Conservation (phyloP, 2,888 invertebrate genomes). For the Drosophila atripex region DNA sequence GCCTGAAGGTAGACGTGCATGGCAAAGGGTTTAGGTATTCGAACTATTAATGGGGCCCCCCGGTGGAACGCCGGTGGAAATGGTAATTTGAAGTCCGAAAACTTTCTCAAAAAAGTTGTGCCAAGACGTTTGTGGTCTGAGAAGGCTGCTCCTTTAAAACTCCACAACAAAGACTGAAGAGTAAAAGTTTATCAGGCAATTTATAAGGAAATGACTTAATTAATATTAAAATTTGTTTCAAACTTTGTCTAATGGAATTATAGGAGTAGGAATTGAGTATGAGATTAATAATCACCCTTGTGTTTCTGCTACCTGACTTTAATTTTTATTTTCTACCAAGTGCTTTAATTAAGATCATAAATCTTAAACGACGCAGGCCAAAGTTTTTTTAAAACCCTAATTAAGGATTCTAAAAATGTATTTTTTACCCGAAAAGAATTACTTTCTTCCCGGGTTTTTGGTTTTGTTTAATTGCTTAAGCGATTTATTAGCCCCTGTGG, state of each 20-base stretch:
- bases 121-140: conserved; percentile 2
- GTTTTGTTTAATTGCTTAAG: conserved; percentile 25
- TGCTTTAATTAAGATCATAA: not conserved
- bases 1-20: conserved; percentile 13
- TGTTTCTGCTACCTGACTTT: not conserved
- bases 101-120: conserved; percentile 17
- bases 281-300: conserved; percentile 2
- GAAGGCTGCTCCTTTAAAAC: conserved; percentile 14
- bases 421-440: not conserved
- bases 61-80: conserved; percentile 11
- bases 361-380: not conserved
- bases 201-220: conserved; percentile 40
- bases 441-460: not conserved
- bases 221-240: conserved; percentile 35
- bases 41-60: conserved; percentile 29
- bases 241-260: conserved; percentile 11
- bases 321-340: not conserved
- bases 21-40: conserved; percentile 40
- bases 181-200: conserved; percentile 34
- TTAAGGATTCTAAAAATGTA: not conserved
- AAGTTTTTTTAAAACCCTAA: not conserved
- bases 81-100: conserved; percentile 38
- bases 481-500: conserved; percentile 29
- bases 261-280: conserved; percentile 8
- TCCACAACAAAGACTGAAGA: conserved; percentile 29